These are phyloP conservation scores for Diaperis boleti DNA, from an alignment of 2,888 invertebrate species.

Conservation along the genomic window DNA sequence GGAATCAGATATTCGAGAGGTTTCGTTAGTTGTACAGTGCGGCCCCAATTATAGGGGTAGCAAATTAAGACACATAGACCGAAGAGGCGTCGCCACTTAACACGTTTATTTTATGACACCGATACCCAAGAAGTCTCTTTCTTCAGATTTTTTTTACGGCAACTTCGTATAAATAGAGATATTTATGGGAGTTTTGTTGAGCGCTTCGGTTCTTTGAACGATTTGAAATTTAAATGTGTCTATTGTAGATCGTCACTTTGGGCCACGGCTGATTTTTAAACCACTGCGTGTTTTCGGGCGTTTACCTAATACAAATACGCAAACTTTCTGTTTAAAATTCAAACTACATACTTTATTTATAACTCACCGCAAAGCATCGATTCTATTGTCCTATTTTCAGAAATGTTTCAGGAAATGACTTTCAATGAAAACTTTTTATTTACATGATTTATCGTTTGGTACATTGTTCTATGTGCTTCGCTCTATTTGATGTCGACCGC, in stretches of 20 bases:
- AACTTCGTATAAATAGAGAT: conserved; percentile 26
- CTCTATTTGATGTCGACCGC: too few species aligned
- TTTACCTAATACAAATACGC: not conserved
- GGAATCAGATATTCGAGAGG: conserved; percentile 35
- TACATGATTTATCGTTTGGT: too few species aligned
- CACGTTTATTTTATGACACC: conserved; percentile 22
- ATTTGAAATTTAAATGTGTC: conserved; percentile 34
- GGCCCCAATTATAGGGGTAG: conserved; percentile 35
- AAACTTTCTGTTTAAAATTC: not conserved
- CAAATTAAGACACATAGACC: conserved; percentile 37
- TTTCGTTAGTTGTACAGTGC: conserved; percentile 24
- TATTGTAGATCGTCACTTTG: conserved; percentile 1
- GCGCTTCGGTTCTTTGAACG: conserved; percentile 15
- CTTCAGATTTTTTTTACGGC: conserved; percentile 2
- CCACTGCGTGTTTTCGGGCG: too few species aligned
- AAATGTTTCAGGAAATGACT: not conserved
- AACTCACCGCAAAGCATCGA: not conserved
- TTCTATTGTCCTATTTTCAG: not conserved
- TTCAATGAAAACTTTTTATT: too few species aligned
- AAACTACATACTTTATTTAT: not conserved
- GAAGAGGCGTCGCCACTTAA: conserved; percentile 30
- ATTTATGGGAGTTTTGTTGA: conserved; percentile 29
- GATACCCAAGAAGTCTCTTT: conserved; percentile 19
- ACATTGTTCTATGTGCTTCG: too few species aligned
- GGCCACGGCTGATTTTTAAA: not conserved